phyloP scores from a whole-genome alignment of 2,797 vertebrate genomes.

The Fratercula arctica region DNA sequence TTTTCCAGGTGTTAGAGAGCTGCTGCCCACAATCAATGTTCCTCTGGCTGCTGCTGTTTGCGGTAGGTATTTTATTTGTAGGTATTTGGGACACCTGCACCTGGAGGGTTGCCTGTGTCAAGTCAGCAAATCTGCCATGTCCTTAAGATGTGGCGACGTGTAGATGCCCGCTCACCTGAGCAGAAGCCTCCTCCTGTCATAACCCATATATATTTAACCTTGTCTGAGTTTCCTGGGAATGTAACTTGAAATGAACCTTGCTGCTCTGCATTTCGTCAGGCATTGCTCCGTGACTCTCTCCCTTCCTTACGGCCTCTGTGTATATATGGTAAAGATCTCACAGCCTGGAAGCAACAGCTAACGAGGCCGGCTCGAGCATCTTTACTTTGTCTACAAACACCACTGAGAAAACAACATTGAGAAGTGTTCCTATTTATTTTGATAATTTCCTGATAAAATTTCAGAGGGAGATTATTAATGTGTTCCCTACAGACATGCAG shows the following conservation, averaged over 20 bases:
- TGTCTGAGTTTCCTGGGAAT: background rate
- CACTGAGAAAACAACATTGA: background rate
- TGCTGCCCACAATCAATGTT: rapidly evolving
- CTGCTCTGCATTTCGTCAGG: background rate
- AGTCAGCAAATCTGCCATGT: background rate
- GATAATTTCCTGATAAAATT: background rate
- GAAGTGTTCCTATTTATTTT: background rate
- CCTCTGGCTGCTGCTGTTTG: background rate
- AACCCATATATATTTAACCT: background rate
- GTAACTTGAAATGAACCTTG: background rate
- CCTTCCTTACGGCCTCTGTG: background rate
- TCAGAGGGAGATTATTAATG: background rate
- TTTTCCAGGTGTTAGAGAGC: background rate
- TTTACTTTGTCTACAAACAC: background rate
- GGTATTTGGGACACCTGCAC: background rate
- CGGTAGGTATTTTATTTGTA: background rate
- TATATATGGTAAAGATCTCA: background rate
- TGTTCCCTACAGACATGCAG: rapidly evolving
- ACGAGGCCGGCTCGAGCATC: background rate
- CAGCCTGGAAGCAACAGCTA: background rate
- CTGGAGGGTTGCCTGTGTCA: background rate
- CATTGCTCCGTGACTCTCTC: background rate
- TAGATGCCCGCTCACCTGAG: background rate
- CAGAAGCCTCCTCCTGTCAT: background rate
- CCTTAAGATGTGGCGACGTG: background rate